These are phyloP conservation scores for Halesus radiatus DNA, from an alignment of 1,140 invertebrate genomes.

Conservation along the genomic window DNA sequence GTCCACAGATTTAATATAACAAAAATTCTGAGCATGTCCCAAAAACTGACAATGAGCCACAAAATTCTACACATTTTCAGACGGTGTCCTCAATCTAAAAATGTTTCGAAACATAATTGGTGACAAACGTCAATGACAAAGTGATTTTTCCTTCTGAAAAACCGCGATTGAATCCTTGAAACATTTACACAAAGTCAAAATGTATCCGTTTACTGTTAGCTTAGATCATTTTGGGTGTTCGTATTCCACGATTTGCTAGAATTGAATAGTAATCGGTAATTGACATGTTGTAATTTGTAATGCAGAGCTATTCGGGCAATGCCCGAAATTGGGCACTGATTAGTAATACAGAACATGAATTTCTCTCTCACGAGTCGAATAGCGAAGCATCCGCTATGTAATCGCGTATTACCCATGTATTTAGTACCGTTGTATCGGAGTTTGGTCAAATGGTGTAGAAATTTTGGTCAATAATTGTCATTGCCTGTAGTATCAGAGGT, in stretches of 20 bases:
- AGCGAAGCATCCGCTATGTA: background rate
- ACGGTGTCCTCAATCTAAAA: background rate
- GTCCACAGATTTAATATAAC: background rate
- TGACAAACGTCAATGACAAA: background rate
- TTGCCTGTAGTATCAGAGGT: no score
- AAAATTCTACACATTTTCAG: background rate
- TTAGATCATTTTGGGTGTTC: background rate
- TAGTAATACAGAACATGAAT: slow-evolving; percentile 12
- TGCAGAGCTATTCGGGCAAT: slow-evolving; percentile 6
- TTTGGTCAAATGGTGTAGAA: background rate
- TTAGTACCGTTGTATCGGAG: background rate
- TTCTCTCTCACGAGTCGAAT: background rate
- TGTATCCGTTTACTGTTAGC: background rate
- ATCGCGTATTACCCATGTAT: background rate
- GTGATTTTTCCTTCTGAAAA: slow-evolving; percentile 20
- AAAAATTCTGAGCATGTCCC: background rate
- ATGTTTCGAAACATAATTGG: background rate
- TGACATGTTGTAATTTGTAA: slow-evolving; percentile 15
- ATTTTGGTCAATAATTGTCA: no score
- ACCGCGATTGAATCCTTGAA: background rate
- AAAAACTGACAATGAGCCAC: slow-evolving; percentile 7
- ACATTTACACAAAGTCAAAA: background rate
- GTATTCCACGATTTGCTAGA: slow-evolving; percentile 2
- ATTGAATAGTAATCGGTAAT: slow-evolving; percentile 31
- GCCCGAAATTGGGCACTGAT: background rate